A percentile compares a stretch with the other conserved stretches of the same genome.
Conservation (phyloP, 2,113 vertebrate species). For the Nothobranchius furzeri region DNA sequence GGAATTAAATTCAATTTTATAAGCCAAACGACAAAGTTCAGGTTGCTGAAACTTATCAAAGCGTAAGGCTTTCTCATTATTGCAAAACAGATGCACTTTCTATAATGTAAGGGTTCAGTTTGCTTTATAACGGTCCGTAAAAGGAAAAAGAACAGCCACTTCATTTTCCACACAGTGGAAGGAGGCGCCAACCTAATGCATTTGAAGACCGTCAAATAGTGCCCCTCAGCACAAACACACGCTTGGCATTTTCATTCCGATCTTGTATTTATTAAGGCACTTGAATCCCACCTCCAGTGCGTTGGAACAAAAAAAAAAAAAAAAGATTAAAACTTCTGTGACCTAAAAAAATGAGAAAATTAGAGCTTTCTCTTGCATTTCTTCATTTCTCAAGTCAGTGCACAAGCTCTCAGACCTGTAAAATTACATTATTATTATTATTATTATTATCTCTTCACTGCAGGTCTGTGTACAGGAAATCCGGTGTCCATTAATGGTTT, state of each 20-base stretch:
- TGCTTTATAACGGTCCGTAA: constrained; percentile 37
- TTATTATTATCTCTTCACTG: constrained; percentile 1
- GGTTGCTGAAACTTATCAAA: not conserved
- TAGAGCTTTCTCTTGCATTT: not conserved
- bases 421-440: not conserved
- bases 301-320: not conserved
- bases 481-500: constrained; percentile 37
- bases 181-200: constrained; percentile 49
- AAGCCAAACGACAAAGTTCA: constrained; percentile 31
- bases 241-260: constrained; percentile 56
- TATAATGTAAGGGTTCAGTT: constrained; percentile 24
- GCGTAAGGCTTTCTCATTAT: constrained; percentile 8
- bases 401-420: not conserved
- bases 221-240: constrained; percentile 63
- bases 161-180: constrained; percentile 26
- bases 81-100: constrained; percentile 16
- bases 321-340: constrained; percentile 23
- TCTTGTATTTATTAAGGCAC: constrained; percentile 66
- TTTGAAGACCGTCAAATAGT: constrained; percentile 57
- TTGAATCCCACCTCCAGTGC: constrained; percentile 34
- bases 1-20: constrained; percentile 9
- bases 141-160: constrained; percentile 23
- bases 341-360: constrained; percentile 27
- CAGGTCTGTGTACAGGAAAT: constrained; percentile 22
- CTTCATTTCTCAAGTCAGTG: not conserved